These are phyloP conservation scores for Hydrophis major DNA, from an alignment of 2,797 vertebrate species.

Conservation along the genomic window DNA sequence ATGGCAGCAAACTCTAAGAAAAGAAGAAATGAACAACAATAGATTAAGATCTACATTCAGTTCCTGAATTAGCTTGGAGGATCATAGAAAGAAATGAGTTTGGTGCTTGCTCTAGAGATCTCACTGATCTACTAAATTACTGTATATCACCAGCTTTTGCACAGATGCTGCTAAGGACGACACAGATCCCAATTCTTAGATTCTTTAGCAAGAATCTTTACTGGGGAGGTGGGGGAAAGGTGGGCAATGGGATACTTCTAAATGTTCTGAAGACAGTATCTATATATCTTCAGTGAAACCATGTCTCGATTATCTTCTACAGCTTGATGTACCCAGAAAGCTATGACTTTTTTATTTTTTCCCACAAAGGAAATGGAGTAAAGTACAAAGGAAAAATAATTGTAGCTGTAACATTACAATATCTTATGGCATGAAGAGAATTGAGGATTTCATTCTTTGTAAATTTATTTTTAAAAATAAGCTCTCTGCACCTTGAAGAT, in stretches of 20 bases:
- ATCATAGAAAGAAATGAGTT: not conserved
- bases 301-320: not conserved
- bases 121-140: not conserved
- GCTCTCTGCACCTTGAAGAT: not conserved
- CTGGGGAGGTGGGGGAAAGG: rapidly evolving
- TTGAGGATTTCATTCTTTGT: not conserved
- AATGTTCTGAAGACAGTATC: not conserved
- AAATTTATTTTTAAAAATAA: not conserved
- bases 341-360: not conserved
- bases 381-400: not conserved
- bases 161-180: not conserved
- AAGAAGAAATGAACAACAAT: not conserved
- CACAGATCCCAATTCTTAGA: not conserved
- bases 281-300: not conserved
- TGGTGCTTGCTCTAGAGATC: not conserved
- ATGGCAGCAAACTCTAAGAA: not conserved
- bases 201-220: not conserved
- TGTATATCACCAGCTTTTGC: not conserved
- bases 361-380: not conserved
- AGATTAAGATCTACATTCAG: not conserved
- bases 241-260: not conserved
- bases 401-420: not conserved
- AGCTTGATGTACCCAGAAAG: not conserved
- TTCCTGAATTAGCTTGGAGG: not conserved
- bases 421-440: not conserved